A percentile compares a stretch with the other conserved stretches of the same genome.
phyloP scores from a whole-genome alignment of 1,140 invertebrate genomes.

The Sycophaga agraensis region DNA sequence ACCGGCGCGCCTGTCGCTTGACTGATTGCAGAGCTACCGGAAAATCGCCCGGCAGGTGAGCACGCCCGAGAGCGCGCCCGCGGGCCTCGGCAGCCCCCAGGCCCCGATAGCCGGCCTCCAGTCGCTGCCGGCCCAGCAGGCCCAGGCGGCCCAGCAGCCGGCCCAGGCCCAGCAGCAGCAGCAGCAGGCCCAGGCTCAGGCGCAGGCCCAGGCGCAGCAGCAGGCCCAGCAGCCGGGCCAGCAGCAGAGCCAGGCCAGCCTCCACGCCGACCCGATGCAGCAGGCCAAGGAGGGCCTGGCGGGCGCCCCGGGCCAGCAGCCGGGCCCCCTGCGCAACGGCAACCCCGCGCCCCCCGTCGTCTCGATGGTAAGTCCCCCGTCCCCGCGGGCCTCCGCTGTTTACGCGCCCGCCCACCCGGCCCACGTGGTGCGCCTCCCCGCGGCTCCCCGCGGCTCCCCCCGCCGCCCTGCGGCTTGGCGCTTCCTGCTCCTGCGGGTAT shows the following conservation, averaged over 20 bases:
- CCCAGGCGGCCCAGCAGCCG: constrained; percentile 54
- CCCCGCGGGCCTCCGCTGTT: too few relatives aligned
- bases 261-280: constrained; percentile 56
- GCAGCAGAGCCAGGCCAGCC: constrained; percentile 28
- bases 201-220: constrained; percentile 31
- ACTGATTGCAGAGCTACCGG: constrained; percentile 52
- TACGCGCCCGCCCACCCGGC: too few relatives aligned
- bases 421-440: constrained; percentile 1
- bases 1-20: not conserved
- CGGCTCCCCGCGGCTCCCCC: constrained; percentile 24
- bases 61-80: constrained; percentile 53
- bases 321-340: constrained; percentile 52
- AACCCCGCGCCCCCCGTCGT: constrained; percentile 54
- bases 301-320: constrained; percentile 50
- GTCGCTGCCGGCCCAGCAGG: constrained; percentile 46
- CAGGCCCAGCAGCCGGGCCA: constrained; percentile 29
- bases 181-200: constrained; percentile 35
- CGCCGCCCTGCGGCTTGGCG: constrained; percentile 44
- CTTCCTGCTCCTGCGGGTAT: constrained; percentile 60
- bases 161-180: constrained; percentile 31
- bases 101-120: constrained; percentile 49
- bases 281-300: constrained; percentile 56
- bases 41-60: constrained; percentile 56
- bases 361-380: constrained; percentile 48
- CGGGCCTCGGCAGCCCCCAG: constrained; percentile 55